Conservation (phyloP, 2,797 vertebrate genomes). For the Silurus lanzhouensis region DNA sequence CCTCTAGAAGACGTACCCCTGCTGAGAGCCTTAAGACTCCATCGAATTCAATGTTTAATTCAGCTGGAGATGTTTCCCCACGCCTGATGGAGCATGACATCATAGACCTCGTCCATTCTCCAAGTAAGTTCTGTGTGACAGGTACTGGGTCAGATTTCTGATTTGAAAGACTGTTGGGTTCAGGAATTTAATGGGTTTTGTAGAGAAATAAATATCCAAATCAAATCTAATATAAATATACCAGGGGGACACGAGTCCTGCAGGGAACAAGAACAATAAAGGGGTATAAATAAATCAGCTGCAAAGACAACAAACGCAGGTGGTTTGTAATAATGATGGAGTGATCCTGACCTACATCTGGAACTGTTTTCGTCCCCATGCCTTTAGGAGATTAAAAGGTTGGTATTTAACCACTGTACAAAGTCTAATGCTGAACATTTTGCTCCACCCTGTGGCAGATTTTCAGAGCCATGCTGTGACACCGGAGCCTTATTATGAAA, state of each 20-base stretch:
- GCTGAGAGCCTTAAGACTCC: background rate
- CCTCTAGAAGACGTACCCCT: background rate
- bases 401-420: background rate
- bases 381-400: background rate
- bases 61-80: constrained; percentile 57
- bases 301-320: background rate
- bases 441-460: constrained; percentile 64
- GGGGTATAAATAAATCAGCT: background rate
- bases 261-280: background rate
- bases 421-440: constrained; percentile 2
- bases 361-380: too few relatives aligned
- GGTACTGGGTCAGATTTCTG: constrained; percentile 61
- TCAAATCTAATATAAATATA: too few relatives aligned
- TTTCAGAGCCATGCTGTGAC: constrained; percentile 60
- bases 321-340: too few relatives aligned
- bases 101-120: constrained; percentile 81
- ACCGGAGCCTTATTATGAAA: constrained; percentile 60
- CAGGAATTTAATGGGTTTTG: background rate
- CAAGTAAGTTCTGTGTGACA: constrained; percentile 59
- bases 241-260: background rate
- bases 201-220: background rate
- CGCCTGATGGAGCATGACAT: constrained; percentile 83
- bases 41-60: constrained; percentile 20
- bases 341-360: too few relatives aligned
- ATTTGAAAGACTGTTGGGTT: background rate